Conservation (phyloP, 2,113 vertebrate genomes). For the Silurus glanis region DNA sequence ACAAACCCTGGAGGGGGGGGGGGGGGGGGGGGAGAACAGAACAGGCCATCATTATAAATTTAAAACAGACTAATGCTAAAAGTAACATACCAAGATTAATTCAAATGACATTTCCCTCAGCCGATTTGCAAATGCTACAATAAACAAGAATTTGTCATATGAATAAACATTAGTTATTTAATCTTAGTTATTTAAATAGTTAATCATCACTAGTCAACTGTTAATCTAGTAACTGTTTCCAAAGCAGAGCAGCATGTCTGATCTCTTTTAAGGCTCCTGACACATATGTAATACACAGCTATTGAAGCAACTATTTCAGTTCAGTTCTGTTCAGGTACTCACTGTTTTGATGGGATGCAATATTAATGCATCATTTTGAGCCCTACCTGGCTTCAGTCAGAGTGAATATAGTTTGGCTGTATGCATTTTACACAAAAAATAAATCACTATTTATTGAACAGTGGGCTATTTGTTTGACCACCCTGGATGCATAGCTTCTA, state of each 20-base stretch:
- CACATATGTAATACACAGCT: neutral
- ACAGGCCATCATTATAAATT: constrained; percentile 25
- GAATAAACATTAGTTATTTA: neutral
- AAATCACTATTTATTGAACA: neutral
- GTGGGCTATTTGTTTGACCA: neutral
- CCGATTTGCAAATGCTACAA: neutral
- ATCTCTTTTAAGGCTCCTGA: neutral
- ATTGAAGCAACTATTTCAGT: neutral
- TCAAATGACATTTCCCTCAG: neutral
- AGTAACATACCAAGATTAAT: neutral
- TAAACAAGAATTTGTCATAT: neutral
- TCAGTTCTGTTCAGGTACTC: neutral
- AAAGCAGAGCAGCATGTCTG: neutral
- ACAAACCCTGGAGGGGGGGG: neutral
- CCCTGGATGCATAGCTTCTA: neutral
- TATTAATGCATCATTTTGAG: neutral
- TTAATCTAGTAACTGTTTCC: neutral
- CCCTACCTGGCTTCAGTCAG: neutral
- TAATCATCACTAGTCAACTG: neutral
- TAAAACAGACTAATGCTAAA: neutral
- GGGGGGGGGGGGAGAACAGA: too few species aligned
- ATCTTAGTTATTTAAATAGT: neutral
- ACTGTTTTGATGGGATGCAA: neutral
- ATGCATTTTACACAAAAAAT: neutral
- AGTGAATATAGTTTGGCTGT: neutral